Evolutionary conservation across 2,797 vertebrate genomes (phyloP).

Genomic region (Garrulus glandarius): DNA sequence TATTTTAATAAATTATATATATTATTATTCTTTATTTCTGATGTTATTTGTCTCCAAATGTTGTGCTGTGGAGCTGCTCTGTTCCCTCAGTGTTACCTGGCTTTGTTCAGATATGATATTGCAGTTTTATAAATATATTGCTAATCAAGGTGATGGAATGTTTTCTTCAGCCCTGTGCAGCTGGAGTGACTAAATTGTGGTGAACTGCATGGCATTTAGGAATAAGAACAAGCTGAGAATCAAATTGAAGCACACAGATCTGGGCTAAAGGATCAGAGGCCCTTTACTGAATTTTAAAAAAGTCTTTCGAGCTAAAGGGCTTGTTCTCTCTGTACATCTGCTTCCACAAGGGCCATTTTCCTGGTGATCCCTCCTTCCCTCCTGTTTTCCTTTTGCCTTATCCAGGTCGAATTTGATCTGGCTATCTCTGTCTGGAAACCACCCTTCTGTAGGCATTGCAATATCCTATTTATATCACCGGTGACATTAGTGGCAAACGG

Average conservation of each 20-base stretch:
- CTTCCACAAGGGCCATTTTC: background rate
- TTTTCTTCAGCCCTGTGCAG: background rate
- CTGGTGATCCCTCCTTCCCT: background rate
- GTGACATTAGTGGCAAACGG: background rate
- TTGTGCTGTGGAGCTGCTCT: background rate
- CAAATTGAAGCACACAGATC: background rate
- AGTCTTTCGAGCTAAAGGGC: background rate
- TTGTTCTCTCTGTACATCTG: accelerated
- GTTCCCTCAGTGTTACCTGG: background rate
- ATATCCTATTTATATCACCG: conserved; percentile 11
- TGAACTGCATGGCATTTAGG: background rate
- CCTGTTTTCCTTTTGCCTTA: background rate
- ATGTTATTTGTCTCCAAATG: background rate
- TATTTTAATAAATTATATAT: background rate
- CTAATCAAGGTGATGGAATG: background rate
- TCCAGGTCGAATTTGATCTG: background rate
- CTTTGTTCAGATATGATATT: background rate
- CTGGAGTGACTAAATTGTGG: background rate
- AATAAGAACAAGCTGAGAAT: background rate
- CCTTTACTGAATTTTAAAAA: background rate
- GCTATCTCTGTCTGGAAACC: background rate
- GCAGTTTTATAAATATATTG: background rate
- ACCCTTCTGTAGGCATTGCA: background rate
- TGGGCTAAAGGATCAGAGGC: background rate
- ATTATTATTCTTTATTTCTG: background rate